Conservation (phyloP, 2,888 invertebrate species). For the Catocala sponsa region DNA sequence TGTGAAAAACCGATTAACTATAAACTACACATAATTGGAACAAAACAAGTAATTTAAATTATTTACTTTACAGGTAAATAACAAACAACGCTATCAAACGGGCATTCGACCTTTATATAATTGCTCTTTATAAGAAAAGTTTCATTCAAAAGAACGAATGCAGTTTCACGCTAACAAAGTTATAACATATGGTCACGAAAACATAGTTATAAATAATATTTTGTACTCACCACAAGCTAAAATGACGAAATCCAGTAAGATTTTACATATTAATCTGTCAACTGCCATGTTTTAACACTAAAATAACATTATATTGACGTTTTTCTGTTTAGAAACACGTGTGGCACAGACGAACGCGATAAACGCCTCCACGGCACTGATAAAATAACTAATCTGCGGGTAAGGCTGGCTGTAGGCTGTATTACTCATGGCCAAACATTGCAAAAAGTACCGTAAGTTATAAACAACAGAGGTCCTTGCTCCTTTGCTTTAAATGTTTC, state of each 20-base stretch:
- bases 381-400: slow-evolving; percentile 50
- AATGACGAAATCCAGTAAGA: slow-evolving; percentile 71
- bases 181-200: slow-evolving; percentile 12
- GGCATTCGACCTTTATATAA: neutral
- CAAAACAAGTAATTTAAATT: no score
- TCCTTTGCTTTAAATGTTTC: slow-evolving; percentile 24
- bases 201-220: slow-evolving; percentile 1
- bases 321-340: slow-evolving; percentile 15
- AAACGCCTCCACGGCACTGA: slow-evolving; percentile 53
- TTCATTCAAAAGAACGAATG: slow-evolving; percentile 1
- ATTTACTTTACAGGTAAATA: no score
- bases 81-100: no score
- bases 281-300: slow-evolving; percentile 57
- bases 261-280: slow-evolving; percentile 72
- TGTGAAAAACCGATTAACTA: no score
- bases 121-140: neutral
- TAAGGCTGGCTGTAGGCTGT: slow-evolving; percentile 38
- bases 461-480: slow-evolving; percentile 33
- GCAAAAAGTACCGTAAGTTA: slow-evolving; percentile 40
- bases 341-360: slow-evolving; percentile 44
- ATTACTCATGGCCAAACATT: slow-evolving; percentile 58
- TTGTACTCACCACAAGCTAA: slow-evolving; percentile 70
- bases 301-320: slow-evolving; percentile 33
- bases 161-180: no score
- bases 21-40: no score